Percentiles rank a stretch among this genome's conserved stretches.
Conservation (phyloP, 2,797 vertebrate genomes). For the Halcyon leucocephala region DNA sequence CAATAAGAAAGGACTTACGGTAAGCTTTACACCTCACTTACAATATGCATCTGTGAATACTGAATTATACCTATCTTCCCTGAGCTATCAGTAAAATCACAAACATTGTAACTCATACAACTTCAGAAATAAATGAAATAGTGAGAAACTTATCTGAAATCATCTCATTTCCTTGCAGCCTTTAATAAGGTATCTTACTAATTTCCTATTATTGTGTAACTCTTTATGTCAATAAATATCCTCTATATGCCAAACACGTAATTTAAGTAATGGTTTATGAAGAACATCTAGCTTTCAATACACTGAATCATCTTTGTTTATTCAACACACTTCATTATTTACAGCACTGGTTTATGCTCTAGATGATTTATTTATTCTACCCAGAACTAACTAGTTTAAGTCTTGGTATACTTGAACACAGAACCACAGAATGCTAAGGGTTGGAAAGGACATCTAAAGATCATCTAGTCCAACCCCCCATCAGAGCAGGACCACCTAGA, state of each 20-base stretch:
- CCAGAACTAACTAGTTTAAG: not conserved
- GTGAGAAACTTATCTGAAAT: not conserved
- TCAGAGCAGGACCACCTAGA: no score
- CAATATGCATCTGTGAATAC: not conserved
- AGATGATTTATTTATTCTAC: not conserved
- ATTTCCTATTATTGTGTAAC: not conserved
- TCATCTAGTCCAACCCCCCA: no score
- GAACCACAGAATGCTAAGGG: no score
- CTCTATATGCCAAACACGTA: not conserved
- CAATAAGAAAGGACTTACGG: constrained; percentile 22
- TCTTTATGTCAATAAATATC: not conserved
- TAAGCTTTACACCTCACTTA: not conserved
- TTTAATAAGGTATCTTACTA: not conserved
- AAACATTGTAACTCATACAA: not conserved
- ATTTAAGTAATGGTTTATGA: not conserved
- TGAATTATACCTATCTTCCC: not conserved
- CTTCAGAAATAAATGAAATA: not conserved
- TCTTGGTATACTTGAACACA: not conserved
- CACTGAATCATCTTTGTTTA: not conserved
- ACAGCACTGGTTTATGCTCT: not conserved
- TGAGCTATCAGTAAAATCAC: not conserved
- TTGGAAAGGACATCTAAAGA: no score
- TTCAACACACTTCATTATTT: not conserved
- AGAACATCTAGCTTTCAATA: not conserved
- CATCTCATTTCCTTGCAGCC: not conserved